Evolutionary conservation across 1,140 invertebrate species (phyloP).

Genomic region (Lordiphosa stackelbergi): DNA sequence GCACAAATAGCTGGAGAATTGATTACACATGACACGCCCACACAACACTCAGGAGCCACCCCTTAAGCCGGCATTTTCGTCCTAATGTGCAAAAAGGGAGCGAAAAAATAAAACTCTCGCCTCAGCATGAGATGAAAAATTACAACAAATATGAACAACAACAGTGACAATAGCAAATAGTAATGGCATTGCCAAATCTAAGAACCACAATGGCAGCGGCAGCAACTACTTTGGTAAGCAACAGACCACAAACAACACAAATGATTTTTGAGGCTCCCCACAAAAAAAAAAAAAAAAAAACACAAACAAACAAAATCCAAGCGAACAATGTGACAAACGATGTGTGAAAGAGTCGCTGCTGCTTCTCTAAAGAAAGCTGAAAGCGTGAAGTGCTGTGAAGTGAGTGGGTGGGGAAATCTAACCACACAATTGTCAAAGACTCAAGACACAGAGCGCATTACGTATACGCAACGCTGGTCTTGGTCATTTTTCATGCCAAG

Average conservation of each 20-base stretch:
- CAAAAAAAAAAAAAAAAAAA: slow-evolving; percentile 27
- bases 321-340: slow-evolving; percentile 73
- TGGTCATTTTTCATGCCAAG: slow-evolving; percentile 69
- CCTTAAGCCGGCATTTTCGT: slow-evolving; percentile 13
- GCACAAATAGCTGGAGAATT: slow-evolving; percentile 54
- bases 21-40: slow-evolving; percentile 66
- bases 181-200: slow-evolving; percentile 63
- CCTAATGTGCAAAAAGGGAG: slow-evolving; percentile 35
- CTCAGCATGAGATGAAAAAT: slow-evolving; percentile 63
- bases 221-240: slow-evolving; percentile 14
- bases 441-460: slow-evolving; percentile 31
- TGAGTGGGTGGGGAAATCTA: slow-evolving; percentile 35
- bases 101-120: neutral
- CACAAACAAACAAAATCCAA: slow-evolving; percentile 15
- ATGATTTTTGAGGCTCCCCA: slow-evolving; percentile 41
- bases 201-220: slow-evolving; percentile 29
- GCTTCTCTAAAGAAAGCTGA: slow-evolving; percentile 28
- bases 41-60: slow-evolving; percentile 6
- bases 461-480: slow-evolving; percentile 62
- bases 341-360: slow-evolving; percentile 65
- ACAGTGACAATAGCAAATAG: slow-evolving; percentile 70
- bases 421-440: slow-evolving; percentile 62
- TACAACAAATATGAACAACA: slow-evolving; percentile 71
- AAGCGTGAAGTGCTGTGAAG: slow-evolving; percentile 44
- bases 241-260: slow-evolving; percentile 35